Base-by-base conservation (phyloP, 2,888 invertebrate species). In the Pseudococcus jackbeardsleyi region DNA sequence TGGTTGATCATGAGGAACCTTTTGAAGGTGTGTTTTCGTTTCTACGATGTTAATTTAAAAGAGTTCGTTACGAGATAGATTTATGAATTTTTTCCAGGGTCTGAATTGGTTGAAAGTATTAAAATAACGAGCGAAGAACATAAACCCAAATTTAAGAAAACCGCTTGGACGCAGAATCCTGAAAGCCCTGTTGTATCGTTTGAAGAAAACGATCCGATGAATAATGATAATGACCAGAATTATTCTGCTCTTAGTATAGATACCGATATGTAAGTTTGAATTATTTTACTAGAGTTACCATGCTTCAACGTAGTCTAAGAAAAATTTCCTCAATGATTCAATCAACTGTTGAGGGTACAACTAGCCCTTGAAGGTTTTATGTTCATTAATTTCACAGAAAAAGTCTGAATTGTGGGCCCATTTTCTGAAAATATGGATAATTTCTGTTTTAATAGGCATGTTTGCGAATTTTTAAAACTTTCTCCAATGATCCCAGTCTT, bases 221-320 rank as follows among this genome's bases (percentile, higher is more conserved):
- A 26, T 79, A 82, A 79, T n/a, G 88, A 88, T 19, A 86, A 86
- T 17, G 88, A 88, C 59, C 88, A 88, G 82, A 88, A 88, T 88
- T 88, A 54, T 19, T 88, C 88, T 0, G 54, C 82, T 33, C 19
- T 88, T 11, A 82, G 88, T 79, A 82, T 79, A 50, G 88, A 88
- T 46, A 77, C 79, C 0, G 88, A 88, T 77, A 87, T 87, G 87
- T 87, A 26, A 87, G 87, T 86, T 85, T 54, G 85, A 19, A 11
- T 0, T 26, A 33, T 26, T 77, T 26, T 26, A 17, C 6, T 6
- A n/a, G 59, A 59, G 59, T 7, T 59, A 0, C 6, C 19, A 9
- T 42, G 42, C 7, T 0, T 59, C 8, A 59, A n/a, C 15, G n/a
- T 59, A n/a, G 15, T 5, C n/a, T 59, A n/a, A 59, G n/a, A 59